Percentiles rank a stretch among this genome's conserved stretches.
Evolutionary conservation across 2,113 vertebrate species (phyloP).

Genomic region (Lethenteron camtschaticum): DNA sequence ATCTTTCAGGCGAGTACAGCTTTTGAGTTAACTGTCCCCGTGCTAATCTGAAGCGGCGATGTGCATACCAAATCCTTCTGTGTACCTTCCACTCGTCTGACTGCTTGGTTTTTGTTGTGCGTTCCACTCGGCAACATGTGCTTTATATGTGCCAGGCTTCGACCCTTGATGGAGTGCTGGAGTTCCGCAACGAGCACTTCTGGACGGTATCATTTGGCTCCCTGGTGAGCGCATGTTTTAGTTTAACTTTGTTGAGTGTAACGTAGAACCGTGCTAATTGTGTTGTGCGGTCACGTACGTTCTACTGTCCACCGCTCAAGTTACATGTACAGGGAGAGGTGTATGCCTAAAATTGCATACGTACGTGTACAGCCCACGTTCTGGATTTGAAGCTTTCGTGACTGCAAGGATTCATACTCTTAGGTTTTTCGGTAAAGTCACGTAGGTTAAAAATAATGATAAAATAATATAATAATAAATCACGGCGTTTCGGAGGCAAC

Average conservation of each 20-base stretch:
- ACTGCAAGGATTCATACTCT: background rate
- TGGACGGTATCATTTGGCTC: slow-evolving; percentile 89
- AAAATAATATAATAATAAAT: too few relatives aligned
- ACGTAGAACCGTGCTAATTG: background rate
- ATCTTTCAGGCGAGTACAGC: too few relatives aligned
- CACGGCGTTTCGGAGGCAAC: too few relatives aligned
- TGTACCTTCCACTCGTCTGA: too few relatives aligned
- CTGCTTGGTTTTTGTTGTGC: too few relatives aligned
- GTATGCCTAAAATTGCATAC: background rate
- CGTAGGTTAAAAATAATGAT: too few relatives aligned
- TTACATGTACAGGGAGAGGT: background rate
- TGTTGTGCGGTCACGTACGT: background rate
- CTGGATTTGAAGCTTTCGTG: background rate
- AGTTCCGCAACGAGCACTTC: slow-evolving; percentile 91
- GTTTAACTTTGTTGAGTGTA: background rate
- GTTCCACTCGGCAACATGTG: too few relatives aligned
- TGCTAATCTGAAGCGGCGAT: too few relatives aligned
- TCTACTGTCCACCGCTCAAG: background rate
- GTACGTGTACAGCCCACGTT: background rate
- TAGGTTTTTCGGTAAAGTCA: too few relatives aligned
- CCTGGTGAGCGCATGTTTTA: slow-evolving; percentile 35
- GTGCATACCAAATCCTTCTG: too few relatives aligned
- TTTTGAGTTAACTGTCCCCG: too few relatives aligned
- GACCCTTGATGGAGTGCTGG: slow-evolving; percentile 81
- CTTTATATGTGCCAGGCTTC: slow-evolving; percentile 39